These are phyloP conservation scores for Tetragnatha montana DNA, from an alignment of 2,888 invertebrate genomes.

Conservation along the genomic window DNA sequence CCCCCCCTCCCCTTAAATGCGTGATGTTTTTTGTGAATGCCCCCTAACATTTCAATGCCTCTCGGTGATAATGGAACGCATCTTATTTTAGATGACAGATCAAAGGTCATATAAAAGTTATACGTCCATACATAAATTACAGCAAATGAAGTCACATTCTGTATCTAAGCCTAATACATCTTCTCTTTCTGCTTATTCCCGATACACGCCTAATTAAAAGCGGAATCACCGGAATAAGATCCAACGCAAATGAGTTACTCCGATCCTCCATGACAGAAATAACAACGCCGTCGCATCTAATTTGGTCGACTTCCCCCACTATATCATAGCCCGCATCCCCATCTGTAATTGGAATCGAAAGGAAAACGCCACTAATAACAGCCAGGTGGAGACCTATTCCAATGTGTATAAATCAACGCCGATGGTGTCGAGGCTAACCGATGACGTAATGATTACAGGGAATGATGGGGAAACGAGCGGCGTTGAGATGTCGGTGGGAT, in stretches of 20 bases:
- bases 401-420: conserved; percentile 68
- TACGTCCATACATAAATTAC: too few species aligned
- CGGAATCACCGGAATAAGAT: not conserved
- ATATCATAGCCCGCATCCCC: conserved; percentile 19
- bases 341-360: conserved; percentile 43
- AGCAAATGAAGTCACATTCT: too few species aligned
- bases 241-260: not conserved
- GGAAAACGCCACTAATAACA: conserved; percentile 42
- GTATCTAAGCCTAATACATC: too few species aligned
- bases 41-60: too few species aligned
- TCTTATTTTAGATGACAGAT: too few species aligned
- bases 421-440: conserved; percentile 58
- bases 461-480: conserved; percentile 51
- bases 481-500: conserved; percentile 55
- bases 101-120: too few species aligned
- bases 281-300: conserved; percentile 20
- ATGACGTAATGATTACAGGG: conserved; percentile 66
- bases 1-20: too few species aligned
- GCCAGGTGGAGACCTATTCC: conserved; percentile 39
- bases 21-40: too few species aligned
- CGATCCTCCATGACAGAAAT: conserved; percentile 7
- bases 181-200: not conserved
- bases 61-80: too few species aligned
- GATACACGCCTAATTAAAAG: not conserved
- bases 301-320: conserved; percentile 15